Percentiles rank a stretch among this genome's conserved stretches.
Conservation (phyloP, 2,113 vertebrate genomes). For the Eidolon helvum region DNA sequence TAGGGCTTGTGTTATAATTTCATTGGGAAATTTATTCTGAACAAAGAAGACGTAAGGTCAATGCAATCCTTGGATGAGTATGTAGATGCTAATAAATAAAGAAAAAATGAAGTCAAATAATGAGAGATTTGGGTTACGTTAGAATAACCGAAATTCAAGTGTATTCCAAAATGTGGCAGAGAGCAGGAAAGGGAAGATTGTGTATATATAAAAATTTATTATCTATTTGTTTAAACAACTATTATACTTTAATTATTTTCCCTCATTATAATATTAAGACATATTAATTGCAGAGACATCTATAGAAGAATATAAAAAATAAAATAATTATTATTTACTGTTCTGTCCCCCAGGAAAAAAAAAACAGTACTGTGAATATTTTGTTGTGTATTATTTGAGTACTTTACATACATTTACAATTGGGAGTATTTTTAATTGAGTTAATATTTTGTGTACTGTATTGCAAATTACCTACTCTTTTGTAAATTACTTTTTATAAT, state of each 20-base stretch:
- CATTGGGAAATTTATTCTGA: neutral
- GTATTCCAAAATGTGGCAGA: neutral
- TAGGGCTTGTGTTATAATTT: neutral
- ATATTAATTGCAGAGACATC: neutral
- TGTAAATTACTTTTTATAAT: neutral
- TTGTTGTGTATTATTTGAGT: neutral
- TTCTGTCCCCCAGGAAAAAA: neutral
- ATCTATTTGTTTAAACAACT: neutral
- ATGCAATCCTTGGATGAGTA: neutral
- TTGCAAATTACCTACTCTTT: slow-evolving; percentile 20
- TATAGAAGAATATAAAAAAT: neutral
- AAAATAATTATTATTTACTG: neutral
- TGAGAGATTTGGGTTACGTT: neutral
- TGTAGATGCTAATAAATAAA: neutral
- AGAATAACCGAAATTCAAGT: neutral
- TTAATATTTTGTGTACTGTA: neutral
- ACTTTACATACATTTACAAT: slow-evolving; percentile 3
- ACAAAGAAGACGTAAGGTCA: neutral
- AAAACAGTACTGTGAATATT: neutral
- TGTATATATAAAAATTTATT: neutral
- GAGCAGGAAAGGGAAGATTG: neutral
- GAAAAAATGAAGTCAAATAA: neutral
- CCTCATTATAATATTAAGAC: neutral
- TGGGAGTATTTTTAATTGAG: neutral
- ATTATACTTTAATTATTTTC: neutral